Evolutionary conservation across 1,140 invertebrate genomes (phyloP), one percentile per base, ranked within the genome.

Genomic region (Aethina tumida): DNA sequence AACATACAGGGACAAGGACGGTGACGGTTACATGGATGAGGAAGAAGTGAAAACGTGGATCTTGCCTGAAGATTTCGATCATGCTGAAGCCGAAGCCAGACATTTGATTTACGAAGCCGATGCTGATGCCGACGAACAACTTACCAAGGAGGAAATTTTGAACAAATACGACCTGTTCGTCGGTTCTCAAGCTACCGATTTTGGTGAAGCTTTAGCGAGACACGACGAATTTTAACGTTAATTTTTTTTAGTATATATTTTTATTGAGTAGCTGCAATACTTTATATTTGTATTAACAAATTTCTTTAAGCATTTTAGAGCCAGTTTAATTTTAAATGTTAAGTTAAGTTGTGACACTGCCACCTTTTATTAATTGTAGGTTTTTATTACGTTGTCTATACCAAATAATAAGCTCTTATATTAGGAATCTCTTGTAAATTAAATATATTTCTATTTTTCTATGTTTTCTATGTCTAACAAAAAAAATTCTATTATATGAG

Each of bases 101-200:
- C 96, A 99, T 70, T 71, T 99, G n/a, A 81, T 99, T 42, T 85
- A 84, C 59, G 88, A 95, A 60, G 85, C 94, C 2, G 96, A 99
- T 65, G 62, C 69, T 0, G 81, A 99, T 66, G 79, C 81, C 2
- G 94, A 99, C 67, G 80, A 88, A 43, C 79, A 84, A 58, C 67
- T 99, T 4, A 88, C 82, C 3, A 92, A 90, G 62, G 76, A 82
- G 4, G 96, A 99, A 69, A 84, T 99, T 33, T 60, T 99, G 0
- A 79, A 83, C 21, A 97, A 97, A 59, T 97, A 97, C 62, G 95
- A 99, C 63, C 67, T 97, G 1, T 99, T 99, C 64, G 95, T 98
- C 1, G 94, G 95, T 18, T 97, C 93, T 9, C 94, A 99, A 62
- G 96, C 93, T 0, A 98, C 95, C 0, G 95, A 98, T 66, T 99